Base-by-base conservation (phyloP, 2,888 invertebrate genomes). In the Sthenelais limicola region DNA sequence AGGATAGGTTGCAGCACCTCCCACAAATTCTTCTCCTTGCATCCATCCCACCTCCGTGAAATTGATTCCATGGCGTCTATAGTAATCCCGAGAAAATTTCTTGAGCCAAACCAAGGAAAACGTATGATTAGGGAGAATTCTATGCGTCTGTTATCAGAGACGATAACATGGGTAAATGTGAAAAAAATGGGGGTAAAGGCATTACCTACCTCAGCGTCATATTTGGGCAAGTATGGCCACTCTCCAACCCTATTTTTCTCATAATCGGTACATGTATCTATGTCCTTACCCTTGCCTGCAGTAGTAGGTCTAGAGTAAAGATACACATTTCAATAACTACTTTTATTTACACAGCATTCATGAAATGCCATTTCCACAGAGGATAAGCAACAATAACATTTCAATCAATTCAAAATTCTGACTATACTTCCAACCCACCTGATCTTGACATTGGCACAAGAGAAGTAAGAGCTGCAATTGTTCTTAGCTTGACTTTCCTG, bases 381-480 rank as follows among this genome's bases (percentile, higher is more conserved):
- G 9, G 21, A 9, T 12, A 52, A 15, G 24, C 24, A 52, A 15
- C n/a, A 9, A 9, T 52, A 24, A 15, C 15, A 52, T n/a, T 21
- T 9, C 9, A 9, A 15, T 21, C 52, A 52, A 52, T 24, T n/a
- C 24, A 52, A 12, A 52, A 21, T 9, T n/a, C n/a, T n/a, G n/a
- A n/a, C n/a, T n/a, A 15, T n/a, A 52, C 9, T 52, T 18, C 15
- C 15, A 52, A 9, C 52, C 28, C 47, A 79, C 79, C 77, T 77
- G 43, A 80, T 77, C 56, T 72, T 78, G 28, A 80, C 72, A 35
- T 71, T 75, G 18, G 80, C 77, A 74, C 79, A 80, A 56, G 77
- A 77, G 68, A 72, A 72, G 52, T 74, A 78, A 26, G 70, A 66
- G 21, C 48, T 49, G 54, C 79, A 79, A 21, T 70, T 70, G 56